Percentiles rank a stretch among this genome's conserved stretches.
These are phyloP conservation scores for Nymphalis polychloros DNA, from an alignment of 2,888 invertebrate genomes.

Conservation along the genomic window DNA sequence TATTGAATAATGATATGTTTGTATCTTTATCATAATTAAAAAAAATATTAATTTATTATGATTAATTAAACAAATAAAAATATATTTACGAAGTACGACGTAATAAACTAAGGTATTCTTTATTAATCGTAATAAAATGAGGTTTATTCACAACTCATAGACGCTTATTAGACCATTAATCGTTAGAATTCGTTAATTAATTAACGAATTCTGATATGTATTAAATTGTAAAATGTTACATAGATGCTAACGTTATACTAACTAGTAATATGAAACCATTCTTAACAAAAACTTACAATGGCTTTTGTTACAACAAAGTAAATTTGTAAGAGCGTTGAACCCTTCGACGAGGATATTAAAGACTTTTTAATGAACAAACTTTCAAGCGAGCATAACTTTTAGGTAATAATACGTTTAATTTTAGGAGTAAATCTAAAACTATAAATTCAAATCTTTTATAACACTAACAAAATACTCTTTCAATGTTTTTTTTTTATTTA, in stretches of 20 bases:
- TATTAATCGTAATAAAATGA: no score
- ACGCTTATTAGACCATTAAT: no score
- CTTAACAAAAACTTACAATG: neutral
- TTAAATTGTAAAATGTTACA: no score
- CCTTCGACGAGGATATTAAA: constrained; percentile 13
- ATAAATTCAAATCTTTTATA: neutral
- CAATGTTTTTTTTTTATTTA: no score
- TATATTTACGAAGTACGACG: no score
- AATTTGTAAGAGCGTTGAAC: constrained; percentile 2
- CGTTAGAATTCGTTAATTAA: no score
- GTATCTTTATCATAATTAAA: neutral
- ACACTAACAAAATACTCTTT: neutral
- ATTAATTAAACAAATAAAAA: no score
- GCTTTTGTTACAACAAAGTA: neutral
- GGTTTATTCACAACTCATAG: no score
- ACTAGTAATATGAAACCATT: neutral
- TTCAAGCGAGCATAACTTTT: neutral
- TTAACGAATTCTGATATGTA: no score
- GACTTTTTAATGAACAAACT: constrained; percentile 15
- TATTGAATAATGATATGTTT: neutral
- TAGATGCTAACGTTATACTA: no score
- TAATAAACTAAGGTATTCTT: no score
- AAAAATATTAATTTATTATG: no score
- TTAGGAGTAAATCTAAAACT: neutral
- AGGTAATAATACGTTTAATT: neutral